Evolutionary conservation across 1,140 invertebrate species (phyloP), one percentile per base, ranked within the genome.

Genomic region (Latrodectus geometricus): DNA sequence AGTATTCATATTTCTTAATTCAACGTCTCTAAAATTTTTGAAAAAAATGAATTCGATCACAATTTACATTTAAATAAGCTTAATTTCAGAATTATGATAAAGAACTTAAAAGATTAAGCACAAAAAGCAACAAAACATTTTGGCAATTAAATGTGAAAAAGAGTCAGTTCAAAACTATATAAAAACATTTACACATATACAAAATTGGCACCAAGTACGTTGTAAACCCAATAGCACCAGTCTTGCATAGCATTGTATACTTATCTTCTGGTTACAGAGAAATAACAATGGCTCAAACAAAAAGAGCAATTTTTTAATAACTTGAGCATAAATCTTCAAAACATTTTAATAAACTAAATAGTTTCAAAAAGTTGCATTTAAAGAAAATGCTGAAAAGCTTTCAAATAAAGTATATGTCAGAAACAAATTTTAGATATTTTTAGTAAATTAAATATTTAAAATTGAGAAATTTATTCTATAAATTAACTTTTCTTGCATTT

Each of bases 191-290:
- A 87, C 76, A 87, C 76, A 87, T 74, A 72, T 78, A 87, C 85
- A 87, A 87, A 87, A 65, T 87, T 87, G 85, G 85, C 85, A 87
- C 85, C 85, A 80, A 86, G 56, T 52, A 66, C 73, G 70, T 87
- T 79, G 48, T 87, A 72, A 69, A 87, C 76, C 85, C 77, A 87
- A 52, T 79, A 87, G 85, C 85, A 87, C 85, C 85, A 80, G 68
- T 87, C 85, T 86, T 86, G 83, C 77, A 80, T 80, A 86, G 76
- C 69, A 80, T 48, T 80, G 75, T 75, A 87, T 80, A 70, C 21
- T 50, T 61, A 17, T 77, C 77, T 78, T 78, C 75, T 77, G 76
- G 23, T 49, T 35, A 50, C 76, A n/a, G 14, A 9, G 17, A 74
- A 54, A 80, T 35, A 87, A 76, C 35, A 21, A 20, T 61, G 54